These are phyloP conservation scores for Phylloscopus whistleri DNA, from an alignment of 2,113 vertebrate species.

Conservation along the genomic window DNA sequence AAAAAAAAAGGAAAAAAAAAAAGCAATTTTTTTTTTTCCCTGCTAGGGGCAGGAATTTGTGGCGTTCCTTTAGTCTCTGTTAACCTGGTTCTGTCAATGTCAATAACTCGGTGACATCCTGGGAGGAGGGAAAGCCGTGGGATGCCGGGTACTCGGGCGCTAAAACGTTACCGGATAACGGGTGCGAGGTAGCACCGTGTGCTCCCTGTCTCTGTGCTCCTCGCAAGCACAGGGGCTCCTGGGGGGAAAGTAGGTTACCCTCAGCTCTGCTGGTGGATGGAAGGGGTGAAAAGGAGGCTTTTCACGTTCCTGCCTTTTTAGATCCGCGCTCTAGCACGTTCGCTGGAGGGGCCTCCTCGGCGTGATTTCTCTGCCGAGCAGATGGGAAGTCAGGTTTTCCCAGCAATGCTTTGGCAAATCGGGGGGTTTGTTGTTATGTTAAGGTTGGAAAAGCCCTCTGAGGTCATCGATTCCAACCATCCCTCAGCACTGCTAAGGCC, in stretches of 20 bases:
- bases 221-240: not conserved
- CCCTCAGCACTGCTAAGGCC: not conserved
- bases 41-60: not conserved
- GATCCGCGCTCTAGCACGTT: not conserved
- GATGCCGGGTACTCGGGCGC: not conserved
- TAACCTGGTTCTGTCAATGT: constrained; percentile 57
- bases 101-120: not conserved
- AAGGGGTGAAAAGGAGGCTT: not conserved
- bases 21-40: not conserved
- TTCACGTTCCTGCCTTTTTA: not conserved
- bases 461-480: not conserved
- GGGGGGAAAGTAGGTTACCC: not conserved
- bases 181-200: not conserved
- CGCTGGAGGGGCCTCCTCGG: not conserved
- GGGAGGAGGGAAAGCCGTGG: not conserved
- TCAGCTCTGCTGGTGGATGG: not conserved
- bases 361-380: not conserved
- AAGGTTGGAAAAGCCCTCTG: not conserved
- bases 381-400: not conserved
- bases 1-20: not conserved
- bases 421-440: rapidly evolving
- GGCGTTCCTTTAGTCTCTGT: not conserved
- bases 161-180: not conserved
- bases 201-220: rapidly evolving
- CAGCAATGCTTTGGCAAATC: not conserved